Percentiles rank a stretch among this genome's conserved stretches.
Evolutionary conservation across 23 tunicate genomes (phyloP).

Genomic region (Styela clava): DNA sequence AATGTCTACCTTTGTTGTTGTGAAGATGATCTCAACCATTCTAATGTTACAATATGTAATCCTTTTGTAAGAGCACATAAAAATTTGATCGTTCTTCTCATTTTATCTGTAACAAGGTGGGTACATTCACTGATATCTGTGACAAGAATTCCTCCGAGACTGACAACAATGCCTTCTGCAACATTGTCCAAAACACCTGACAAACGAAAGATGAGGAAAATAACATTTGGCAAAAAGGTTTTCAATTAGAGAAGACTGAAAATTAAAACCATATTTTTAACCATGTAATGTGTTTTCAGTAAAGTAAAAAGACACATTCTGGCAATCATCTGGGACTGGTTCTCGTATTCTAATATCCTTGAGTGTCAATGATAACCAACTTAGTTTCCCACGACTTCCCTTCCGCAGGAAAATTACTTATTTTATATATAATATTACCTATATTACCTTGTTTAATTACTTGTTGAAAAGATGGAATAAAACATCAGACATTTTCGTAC

Average conservation of each 20-base stretch:
- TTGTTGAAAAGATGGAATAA: too few species aligned
- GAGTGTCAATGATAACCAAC: too few species aligned
- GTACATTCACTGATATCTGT: slow-evolving; percentile 77
- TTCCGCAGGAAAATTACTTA: too few species aligned
- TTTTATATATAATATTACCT: too few species aligned
- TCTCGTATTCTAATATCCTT: too few species aligned
- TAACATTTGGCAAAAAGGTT: not conserved
- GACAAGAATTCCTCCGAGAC: slow-evolving; percentile 66
- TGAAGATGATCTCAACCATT: slow-evolving; percentile 56
- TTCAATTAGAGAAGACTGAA: not conserved
- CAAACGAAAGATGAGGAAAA: not conserved
- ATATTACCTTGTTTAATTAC: too few species aligned
- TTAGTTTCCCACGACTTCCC: too few species aligned
- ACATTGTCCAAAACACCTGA: slow-evolving; percentile 58
- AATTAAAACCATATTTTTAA: not conserved
- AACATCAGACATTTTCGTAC: too few species aligned
- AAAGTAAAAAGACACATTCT: too few species aligned
- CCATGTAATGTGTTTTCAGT: too few species aligned
- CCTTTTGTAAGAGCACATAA: slow-evolving; percentile 74
- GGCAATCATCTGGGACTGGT: too few species aligned
- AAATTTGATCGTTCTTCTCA: slow-evolving; percentile 81
- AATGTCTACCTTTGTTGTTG: slow-evolving; percentile 53
- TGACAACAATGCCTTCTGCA: slow-evolving; percentile 52
- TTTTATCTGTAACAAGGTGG: slow-evolving; percentile 75
- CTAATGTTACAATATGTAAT: slow-evolving; percentile 45